Conservation (phyloP, 2,888 invertebrate genomes). For the Elysia crispata region DNA sequence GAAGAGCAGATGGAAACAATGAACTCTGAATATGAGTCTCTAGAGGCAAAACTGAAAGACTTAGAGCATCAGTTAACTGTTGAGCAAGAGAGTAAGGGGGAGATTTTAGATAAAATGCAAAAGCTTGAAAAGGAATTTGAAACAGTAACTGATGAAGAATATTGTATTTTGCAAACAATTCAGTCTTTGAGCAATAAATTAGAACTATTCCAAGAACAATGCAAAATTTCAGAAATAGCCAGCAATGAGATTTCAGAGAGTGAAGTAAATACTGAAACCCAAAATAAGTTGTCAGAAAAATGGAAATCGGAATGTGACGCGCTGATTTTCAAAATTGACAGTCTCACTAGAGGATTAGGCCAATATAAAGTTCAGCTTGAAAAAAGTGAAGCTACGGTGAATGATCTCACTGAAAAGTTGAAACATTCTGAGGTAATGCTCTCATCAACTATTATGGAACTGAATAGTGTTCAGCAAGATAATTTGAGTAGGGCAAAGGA, state of each 20-base stretch:
- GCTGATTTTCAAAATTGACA: conserved; percentile 12
- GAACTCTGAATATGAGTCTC: not conserved
- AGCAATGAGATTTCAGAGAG: no score
- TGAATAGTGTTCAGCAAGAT: conserved; percentile 35
- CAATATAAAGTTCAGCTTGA: not conserved
- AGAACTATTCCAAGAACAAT: no score
- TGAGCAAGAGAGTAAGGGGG: conserved; percentile 10
- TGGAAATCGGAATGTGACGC: no score
- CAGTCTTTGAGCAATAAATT: not conserved
- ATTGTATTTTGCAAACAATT: conserved; percentile 9
- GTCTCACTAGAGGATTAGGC: not conserved
- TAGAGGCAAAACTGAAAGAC: conserved; percentile 33
- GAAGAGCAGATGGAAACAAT: conserved; percentile 29
- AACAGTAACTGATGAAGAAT: not conserved
- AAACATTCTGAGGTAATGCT: conserved; percentile 46
- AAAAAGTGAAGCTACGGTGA: conserved; percentile 26
- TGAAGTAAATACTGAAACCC: no score
- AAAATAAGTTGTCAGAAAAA: no score
- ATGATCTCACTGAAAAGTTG: conserved; percentile 12
- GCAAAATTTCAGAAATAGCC: no score
- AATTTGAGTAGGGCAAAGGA: not conserved
- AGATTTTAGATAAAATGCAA: conserved; percentile 9
- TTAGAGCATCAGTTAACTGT: conserved; percentile 10
- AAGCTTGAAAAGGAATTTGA: conserved; percentile 22
- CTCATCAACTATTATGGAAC: conserved; percentile 53